Evolutionary conservation across 2,888 invertebrate species (phyloP).

Genomic region (Morpho achilles): DNA sequence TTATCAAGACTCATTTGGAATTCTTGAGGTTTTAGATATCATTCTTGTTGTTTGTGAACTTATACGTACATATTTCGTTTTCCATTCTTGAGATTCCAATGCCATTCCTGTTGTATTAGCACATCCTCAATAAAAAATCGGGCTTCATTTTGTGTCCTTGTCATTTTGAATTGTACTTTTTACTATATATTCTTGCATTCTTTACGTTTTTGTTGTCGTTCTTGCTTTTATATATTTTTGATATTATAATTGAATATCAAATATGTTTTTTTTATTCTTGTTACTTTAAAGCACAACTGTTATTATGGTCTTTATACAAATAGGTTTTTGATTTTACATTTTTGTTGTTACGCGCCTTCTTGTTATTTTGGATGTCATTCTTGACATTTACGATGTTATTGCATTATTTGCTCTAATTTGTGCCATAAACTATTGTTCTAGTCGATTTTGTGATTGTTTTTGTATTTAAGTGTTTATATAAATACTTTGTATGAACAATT

Average conservation of each 20-base stretch:
- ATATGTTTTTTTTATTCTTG: not conserved
- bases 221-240: not conserved
- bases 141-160: too few relatives aligned
- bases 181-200: not conserved
- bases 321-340: too few relatives aligned
- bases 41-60: not conserved
- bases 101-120: not conserved
- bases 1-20: not conserved
- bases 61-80: not conserved
- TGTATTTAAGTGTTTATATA: not conserved
- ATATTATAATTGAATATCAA: not conserved
- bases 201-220: not conserved
- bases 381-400: not conserved
- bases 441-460: not conserved
- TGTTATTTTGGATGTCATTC: not conserved
- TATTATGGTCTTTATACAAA: too few relatives aligned
- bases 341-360: too few relatives aligned
- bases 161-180: too few relatives aligned
- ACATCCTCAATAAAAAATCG: too few relatives aligned
- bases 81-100: not conserved
- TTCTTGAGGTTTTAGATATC: not conserved
- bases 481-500: constrained; percentile 14
- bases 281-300: not conserved
- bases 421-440: constrained; percentile 2
- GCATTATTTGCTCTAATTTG: not conserved